Conservation (phyloP, 1,140 invertebrate genomes). For the Drosophila cardini region DNA sequence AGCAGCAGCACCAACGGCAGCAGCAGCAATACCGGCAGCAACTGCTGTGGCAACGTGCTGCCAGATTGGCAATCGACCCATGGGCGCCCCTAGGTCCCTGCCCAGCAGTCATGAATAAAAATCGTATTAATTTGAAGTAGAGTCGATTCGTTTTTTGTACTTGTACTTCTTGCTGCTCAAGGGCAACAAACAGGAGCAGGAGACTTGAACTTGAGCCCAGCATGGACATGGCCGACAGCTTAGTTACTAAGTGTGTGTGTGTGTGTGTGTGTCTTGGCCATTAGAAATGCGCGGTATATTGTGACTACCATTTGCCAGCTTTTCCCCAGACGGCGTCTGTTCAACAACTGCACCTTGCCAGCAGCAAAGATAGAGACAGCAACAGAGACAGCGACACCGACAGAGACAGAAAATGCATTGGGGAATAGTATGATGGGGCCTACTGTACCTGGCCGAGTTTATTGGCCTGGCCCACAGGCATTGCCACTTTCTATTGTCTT, state of each 20-base stretch:
- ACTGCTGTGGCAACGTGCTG: neutral
- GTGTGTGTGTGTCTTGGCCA: conserved; percentile 14
- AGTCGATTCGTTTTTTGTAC: conserved; percentile 57
- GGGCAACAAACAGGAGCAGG: conserved; percentile 58
- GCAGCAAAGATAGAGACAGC: neutral
- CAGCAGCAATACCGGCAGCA: conserved; percentile 6
- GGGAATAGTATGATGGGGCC: neutral
- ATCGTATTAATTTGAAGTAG: conserved; percentile 78
- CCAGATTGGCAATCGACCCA: conserved; percentile 74
- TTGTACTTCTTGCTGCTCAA: conserved; percentile 28
- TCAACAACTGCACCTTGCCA: conserved; percentile 38
- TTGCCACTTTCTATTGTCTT: conserved; percentile 75
- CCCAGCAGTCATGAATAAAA: conserved; percentile 75
- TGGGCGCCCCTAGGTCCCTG: conserved; percentile 40
- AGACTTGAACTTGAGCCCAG: conserved; percentile 75
- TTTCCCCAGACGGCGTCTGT: conserved; percentile 47
- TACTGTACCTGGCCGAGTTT: conserved; percentile 19
- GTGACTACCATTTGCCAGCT: conserved; percentile 29
- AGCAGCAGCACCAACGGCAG: conserved; percentile 26
- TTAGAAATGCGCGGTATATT: conserved; percentile 71
- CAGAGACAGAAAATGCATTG: neutral
- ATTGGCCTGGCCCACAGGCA: conserved; percentile 39
- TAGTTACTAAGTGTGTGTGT: neutral
- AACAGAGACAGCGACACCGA: neutral
- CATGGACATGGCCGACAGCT: conserved; percentile 32